Percentiles rank a stretch among this genome's conserved stretches.
Conservation (phyloP, 2,888 invertebrate genomes). For the Agrotis clavis region DNA sequence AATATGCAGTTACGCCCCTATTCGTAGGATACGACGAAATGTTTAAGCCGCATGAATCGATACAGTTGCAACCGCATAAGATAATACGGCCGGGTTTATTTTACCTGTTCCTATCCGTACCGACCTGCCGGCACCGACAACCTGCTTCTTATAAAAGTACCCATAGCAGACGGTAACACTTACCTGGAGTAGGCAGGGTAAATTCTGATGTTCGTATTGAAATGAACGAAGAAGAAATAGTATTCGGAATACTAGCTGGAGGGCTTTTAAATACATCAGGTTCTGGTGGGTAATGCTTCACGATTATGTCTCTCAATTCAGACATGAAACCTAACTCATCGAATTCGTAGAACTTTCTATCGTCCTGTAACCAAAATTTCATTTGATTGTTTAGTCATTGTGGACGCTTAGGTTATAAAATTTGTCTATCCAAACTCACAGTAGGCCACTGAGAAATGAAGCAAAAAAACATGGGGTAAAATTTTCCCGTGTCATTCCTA, state of each 20-base stretch:
- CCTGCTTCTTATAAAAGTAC: too few species aligned
- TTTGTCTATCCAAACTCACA: too few species aligned
- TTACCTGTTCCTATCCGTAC: too few species aligned
- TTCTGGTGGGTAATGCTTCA: conserved; percentile 71
- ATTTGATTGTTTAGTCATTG: neutral
- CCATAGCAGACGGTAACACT: neutral
- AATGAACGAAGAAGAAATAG: conserved; percentile 83
- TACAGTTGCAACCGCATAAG: too few species aligned
- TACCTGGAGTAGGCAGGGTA: conserved; percentile 86
- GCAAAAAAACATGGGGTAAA: too few species aligned
- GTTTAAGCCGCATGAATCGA: too few species aligned
- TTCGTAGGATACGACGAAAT: too few species aligned
- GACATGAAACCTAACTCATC: conserved; percentile 67
- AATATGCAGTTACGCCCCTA: too few species aligned
- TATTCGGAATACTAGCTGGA: conserved; percentile 66
- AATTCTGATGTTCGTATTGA: conserved; percentile 82
- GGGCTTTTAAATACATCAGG: conserved; percentile 60
- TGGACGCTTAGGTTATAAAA: neutral
- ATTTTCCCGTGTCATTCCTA: too few species aligned
- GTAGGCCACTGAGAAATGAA: too few species aligned
- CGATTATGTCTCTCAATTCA: conserved; percentile 74
- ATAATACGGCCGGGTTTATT: too few species aligned
- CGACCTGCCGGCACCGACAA: too few species aligned
- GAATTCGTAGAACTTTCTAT: conserved; percentile 63
- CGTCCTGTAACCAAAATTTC: conserved; percentile 26